A percentile compares a stretch with the other conserved stretches of the same genome.
phyloP scores from a whole-genome alignment of 2,797 vertebrate species.

The Callimico goeldii region DNA sequence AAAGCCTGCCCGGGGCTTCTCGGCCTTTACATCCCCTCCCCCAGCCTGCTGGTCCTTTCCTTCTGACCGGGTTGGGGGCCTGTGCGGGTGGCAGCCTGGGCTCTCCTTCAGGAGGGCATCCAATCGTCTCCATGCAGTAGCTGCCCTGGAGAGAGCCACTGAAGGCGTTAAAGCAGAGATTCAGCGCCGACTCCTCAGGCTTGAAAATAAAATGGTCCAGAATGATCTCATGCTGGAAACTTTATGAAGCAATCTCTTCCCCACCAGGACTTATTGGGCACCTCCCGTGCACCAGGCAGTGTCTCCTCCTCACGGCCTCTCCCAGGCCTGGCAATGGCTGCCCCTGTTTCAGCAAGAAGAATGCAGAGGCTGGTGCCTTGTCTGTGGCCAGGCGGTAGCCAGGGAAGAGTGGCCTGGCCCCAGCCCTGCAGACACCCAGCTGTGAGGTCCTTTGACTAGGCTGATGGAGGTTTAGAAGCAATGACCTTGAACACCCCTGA shows the following conservation, averaged over 20 bases:
- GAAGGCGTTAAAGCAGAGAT: rapidly evolving
- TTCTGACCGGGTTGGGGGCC: neutral
- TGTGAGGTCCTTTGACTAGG: rapidly evolving
- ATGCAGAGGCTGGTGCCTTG: rapidly evolving
- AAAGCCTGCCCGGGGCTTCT: rapidly evolving
- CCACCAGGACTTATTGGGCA: rapidly evolving
- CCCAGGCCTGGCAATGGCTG: rapidly evolving
- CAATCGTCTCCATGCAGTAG: neutral
- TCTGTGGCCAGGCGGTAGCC: rapidly evolving
- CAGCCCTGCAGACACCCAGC: neutral
- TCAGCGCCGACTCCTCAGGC: rapidly evolving
- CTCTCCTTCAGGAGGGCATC: rapidly evolving
- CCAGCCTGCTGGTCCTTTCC: neutral
- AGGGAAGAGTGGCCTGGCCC: rapidly evolving
- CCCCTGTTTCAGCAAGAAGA: neutral
- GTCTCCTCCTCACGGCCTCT: neutral
- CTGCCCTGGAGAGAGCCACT: rapidly evolving
- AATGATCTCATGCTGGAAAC: neutral
- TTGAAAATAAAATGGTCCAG: neutral
- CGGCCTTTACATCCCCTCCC: rapidly evolving
- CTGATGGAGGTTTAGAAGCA: rapidly evolving
- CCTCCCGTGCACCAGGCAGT: rapidly evolving
- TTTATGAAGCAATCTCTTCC: rapidly evolving
- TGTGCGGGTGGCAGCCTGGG: no score
- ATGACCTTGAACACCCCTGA: neutral